Conservation (phyloP, 1,140 invertebrate species). For the Pachyrhynchus sulphureomaculatus region DNA sequence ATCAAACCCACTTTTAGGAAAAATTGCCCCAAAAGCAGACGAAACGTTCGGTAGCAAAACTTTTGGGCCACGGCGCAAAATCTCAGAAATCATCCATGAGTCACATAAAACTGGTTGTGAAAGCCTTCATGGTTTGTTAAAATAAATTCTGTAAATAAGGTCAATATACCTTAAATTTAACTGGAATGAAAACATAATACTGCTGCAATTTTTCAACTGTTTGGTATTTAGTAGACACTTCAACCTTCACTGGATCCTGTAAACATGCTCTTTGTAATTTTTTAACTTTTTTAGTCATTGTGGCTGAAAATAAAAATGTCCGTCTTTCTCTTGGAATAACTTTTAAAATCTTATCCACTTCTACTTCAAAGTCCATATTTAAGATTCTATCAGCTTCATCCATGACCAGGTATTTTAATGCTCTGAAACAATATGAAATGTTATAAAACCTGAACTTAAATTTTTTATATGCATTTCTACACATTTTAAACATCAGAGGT, state of each 20-base stretch:
- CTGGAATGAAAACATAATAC: conserved; percentile 94
- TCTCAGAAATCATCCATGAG: no score
- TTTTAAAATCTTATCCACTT: conserved; percentile 94
- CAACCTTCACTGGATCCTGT: conserved; percentile 89
- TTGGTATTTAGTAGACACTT: conserved; percentile 96
- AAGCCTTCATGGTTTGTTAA: no score
- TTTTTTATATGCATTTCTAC: not conserved
- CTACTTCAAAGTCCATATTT: conserved; percentile 95
- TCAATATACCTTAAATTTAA: conserved; percentile 95
- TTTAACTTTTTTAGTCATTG: conserved; percentile 98
- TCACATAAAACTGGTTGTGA: no score
- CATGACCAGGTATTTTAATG: conserved; percentile 91
- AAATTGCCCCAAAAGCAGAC: no score
- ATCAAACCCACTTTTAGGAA: no score
- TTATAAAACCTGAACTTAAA: not conserved
- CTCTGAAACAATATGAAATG: conserved; percentile 34
- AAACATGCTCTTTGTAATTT: conserved; percentile 95
- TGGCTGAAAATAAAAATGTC: conserved; percentile 93
- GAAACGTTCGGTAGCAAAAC: no score
- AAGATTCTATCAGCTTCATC: conserved; percentile 95
- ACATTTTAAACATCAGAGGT: conserved; percentile 5
- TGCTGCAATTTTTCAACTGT: conserved; percentile 96
- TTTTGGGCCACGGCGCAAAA: no score
- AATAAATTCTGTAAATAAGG: no score
- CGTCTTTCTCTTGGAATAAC: conserved; percentile 85